These are phyloP conservation scores for Zaprionus lineosus DNA, from an alignment of 2,888 invertebrate genomes.

Conservation along the genomic window DNA sequence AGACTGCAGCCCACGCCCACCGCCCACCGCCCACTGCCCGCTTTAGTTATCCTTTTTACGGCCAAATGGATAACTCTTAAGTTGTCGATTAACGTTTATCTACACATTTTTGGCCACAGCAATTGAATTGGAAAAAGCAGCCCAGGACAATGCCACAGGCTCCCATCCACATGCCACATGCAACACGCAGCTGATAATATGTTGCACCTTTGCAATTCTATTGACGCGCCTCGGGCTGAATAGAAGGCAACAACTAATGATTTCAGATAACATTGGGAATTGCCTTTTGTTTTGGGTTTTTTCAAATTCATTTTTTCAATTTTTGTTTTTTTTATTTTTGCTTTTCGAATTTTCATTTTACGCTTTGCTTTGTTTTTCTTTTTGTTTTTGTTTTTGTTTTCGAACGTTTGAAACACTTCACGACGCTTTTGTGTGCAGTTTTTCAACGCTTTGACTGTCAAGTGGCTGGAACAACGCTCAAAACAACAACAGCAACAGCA, in stretches of 20 bases:
- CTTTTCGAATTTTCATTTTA: not conserved
- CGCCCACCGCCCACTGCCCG: not conserved
- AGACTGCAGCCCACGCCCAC: no score
- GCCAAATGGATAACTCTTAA: constrained; percentile 29
- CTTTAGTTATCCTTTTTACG: no score
- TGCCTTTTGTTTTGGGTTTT: constrained; percentile 21
- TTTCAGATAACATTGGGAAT: constrained; percentile 38
- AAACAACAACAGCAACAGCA: constrained; percentile 18
- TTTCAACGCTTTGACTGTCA: constrained; percentile 71
- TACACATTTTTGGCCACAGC: constrained; percentile 16
- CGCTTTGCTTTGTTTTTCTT: constrained; percentile 15
- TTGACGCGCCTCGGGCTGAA: no score
- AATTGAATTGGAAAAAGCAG: constrained; percentile 1
- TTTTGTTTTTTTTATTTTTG: constrained; percentile 5
- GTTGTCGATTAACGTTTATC: constrained; percentile 59
- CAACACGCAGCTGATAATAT: not conserved
- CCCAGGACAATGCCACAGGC: constrained; percentile 31
- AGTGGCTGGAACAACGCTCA: constrained; percentile 49
- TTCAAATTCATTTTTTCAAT: no score
- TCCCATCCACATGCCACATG: not conserved
- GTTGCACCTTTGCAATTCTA: not conserved
- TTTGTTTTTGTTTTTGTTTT: constrained; percentile 13
- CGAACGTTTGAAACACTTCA: constrained; percentile 59
- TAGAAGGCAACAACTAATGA: constrained; percentile 32
- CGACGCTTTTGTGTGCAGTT: constrained; percentile 66